These are phyloP conservation scores for Notarius lentiginosus DNA, from an alignment of 2,113 vertebrate species.

Conservation along the genomic window DNA sequence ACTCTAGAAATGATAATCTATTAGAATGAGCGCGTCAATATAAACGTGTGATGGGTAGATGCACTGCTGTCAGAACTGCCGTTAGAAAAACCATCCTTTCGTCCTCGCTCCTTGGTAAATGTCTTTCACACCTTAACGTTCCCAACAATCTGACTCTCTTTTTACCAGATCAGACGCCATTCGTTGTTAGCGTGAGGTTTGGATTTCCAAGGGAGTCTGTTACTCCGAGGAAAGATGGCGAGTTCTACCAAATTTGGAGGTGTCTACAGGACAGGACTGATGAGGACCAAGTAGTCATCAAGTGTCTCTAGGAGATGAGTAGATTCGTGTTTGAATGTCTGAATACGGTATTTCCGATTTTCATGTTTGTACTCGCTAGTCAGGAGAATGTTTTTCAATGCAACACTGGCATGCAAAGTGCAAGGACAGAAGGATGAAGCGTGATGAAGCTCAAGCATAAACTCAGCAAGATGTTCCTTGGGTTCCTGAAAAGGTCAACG, in stretches of 20 bases:
- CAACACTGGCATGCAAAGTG: neutral
- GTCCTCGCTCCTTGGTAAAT: neutral
- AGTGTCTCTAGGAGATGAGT: neutral
- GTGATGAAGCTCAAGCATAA: slow-evolving; percentile 10
- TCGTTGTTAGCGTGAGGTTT: neutral
- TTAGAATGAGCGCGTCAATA: neutral
- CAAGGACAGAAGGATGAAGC: neutral
- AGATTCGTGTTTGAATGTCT: too few relatives aligned
- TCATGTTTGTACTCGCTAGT: neutral
- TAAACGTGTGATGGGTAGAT: neutral
- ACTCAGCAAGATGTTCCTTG: slow-evolving; percentile 36
- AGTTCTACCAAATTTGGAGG: neutral
- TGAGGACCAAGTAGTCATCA: neutral
- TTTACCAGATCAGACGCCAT: neutral
- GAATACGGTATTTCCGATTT: neutral
- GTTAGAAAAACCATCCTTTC: neutral
- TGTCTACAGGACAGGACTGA: neutral
- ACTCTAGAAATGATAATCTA: neutral
- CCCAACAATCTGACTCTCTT: neutral
- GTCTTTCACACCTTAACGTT: neutral
- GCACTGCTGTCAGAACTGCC: neutral
- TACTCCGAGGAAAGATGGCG: too few relatives aligned
- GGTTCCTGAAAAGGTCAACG: slow-evolving; percentile 51
- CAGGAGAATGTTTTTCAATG: neutral
- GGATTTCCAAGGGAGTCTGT: too few relatives aligned